Base-by-base conservation (phyloP, 2,113 vertebrate genomes). In the Ictalurus punctatus region DNA sequence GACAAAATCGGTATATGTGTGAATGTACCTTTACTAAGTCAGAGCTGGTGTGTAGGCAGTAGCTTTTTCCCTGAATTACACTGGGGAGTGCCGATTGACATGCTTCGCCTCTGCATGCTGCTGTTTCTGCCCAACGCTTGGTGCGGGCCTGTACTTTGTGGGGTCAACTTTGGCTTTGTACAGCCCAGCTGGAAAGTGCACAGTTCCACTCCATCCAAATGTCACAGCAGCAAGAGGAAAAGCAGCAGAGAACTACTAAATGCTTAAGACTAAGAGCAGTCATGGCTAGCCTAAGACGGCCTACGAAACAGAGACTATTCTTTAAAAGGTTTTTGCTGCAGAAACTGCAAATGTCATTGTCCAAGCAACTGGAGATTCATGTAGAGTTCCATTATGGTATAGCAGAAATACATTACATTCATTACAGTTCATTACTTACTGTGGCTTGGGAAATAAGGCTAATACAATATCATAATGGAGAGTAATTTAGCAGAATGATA, bases 161-260 rank as follows among this genome's bases (percentile, higher is more conserved):
- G 83, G 92, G 92, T 91, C 86, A 88, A 25, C 89, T 91, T 76
- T 86, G 69, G 82, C 92, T 91, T 83, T 5, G 91, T 12, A 71
- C 58, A 87, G 82, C 85, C 81, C 85, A 89, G 90, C 85, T 85
- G 90, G 87, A 84, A 82, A 85, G 81, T 48, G 23, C 83, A 69
- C 67, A 88, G 69, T 83, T 86, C 21, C 48, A 37, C 37, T 65
- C 6, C 85, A 89, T 93, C 92, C 92, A 95, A 95, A 96, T 96
- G 95, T 94, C 94, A 95, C 79, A 58, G 89, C 88, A 79, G 90
- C 78, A 90, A 90, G 92, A 95, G 94, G 94, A 93, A 91, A 94
- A 88, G 87, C 92, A 86, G 84, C 81, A 44, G 88, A 93, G 90
- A 92, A 92, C 63, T 73, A 59, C 78, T 92, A 93, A 94, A 94